Conservation (phyloP, 1,140 invertebrate species). For the Metopolophium dirhodum region DNA sequence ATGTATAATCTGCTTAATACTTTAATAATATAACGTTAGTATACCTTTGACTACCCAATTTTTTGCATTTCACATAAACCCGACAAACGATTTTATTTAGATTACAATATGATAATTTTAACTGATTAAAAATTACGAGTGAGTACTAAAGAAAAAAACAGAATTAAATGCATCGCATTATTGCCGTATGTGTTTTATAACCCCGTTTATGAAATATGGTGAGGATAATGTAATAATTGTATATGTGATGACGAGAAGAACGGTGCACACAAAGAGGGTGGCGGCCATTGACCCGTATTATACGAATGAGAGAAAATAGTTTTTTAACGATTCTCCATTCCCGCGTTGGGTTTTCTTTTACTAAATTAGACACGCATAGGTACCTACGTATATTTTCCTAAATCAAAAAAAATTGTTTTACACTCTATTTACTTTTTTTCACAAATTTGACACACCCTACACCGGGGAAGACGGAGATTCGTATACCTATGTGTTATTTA, state of each 20-base stretch:
- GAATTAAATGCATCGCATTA: neutral
- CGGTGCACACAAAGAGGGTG: constrained; percentile 31
- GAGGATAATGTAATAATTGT: constrained; percentile 19
- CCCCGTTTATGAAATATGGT: neutral
- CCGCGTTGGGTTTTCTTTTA: neutral
- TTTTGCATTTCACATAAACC: neutral
- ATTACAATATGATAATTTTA: neutral
- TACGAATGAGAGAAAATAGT: constrained; percentile 31
- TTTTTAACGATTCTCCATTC: constrained; percentile 21
- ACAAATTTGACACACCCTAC: neutral
- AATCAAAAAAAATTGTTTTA: constrained; percentile 23
- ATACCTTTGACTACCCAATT: neutral
- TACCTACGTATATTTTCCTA: neutral
- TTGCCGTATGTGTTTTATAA: neutral
- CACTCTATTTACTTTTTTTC: neutral
- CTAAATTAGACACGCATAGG: neutral
- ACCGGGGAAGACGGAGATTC: neutral
- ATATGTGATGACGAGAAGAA: neutral
- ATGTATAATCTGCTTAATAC: neutral
- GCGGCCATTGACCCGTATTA: constrained; percentile 37
- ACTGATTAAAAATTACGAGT: neutral
- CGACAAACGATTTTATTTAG: neutral
- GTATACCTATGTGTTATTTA: neutral
- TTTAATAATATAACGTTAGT: neutral
- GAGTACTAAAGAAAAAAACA: neutral